Conservation (phyloP, 92 coral and sea anemone species). For the Zoanthus gigantus region DNA sequence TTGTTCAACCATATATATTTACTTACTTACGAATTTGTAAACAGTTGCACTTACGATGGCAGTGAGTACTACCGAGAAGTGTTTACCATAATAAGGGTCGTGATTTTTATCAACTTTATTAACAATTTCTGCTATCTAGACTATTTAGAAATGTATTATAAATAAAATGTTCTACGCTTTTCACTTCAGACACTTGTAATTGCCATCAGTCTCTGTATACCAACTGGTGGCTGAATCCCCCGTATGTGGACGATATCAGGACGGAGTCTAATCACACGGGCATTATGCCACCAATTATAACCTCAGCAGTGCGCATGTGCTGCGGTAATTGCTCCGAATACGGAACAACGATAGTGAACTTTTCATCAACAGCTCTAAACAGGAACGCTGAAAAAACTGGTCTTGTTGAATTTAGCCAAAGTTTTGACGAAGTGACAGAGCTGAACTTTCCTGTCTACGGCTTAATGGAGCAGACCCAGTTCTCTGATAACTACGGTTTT, state of each 20-base stretch:
- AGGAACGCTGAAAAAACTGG: slow-evolving; percentile 72
- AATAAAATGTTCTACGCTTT: neutral
- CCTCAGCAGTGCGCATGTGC: slow-evolving; percentile 72
- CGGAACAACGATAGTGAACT: slow-evolving; percentile 64
- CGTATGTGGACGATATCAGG: slow-evolving; percentile 74
- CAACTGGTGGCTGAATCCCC: slow-evolving; percentile 95
- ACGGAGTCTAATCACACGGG: slow-evolving; percentile 76
- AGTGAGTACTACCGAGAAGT: no score
- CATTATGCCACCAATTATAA: slow-evolving; percentile 80
- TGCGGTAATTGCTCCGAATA: slow-evolving; percentile 83
- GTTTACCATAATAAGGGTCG: no score
- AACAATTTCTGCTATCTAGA: no score
- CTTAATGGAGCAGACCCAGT: slow-evolving; percentile 76
- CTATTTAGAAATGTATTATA: no score
- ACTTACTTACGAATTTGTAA: no score
- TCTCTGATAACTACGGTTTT: slow-evolving; percentile 77
- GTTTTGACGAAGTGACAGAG: slow-evolving; percentile 79
- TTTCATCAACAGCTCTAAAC: slow-evolving; percentile 45
- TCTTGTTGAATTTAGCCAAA: slow-evolving; percentile 71
- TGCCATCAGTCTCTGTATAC: slow-evolving; percentile 79
- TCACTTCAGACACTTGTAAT: slow-evolving; percentile 85
- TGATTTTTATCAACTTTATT: no score
- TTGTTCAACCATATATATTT: no score
- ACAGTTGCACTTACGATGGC: no score
- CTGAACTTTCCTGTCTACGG: slow-evolving; percentile 93